Evolutionary conservation across 92 coral and sea anemone genomes (phyloP).

Genomic region (Parazoanthus atlanticus): DNA sequence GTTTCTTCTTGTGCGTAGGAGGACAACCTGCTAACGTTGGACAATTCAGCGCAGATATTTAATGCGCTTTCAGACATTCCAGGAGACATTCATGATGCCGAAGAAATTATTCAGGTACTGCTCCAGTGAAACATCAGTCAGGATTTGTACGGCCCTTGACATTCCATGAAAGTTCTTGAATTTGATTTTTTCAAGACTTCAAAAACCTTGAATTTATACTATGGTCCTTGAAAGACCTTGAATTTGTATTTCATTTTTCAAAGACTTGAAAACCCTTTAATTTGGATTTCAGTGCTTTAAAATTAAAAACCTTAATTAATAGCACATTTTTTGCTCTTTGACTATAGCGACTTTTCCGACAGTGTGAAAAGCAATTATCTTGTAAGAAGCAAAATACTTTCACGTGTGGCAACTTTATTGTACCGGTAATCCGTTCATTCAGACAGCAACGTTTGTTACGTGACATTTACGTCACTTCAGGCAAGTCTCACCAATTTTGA

Average conservation of each 20-base stretch:
- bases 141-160: not conserved
- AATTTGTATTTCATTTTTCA: not conserved
- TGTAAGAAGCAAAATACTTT: no score
- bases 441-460: no score
- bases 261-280: not conserved
- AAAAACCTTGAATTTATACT: not conserved
- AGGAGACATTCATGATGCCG: conserved; percentile 89
- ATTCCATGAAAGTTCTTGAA: not conserved
- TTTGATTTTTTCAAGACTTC: not conserved
- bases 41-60: conserved; percentile 98
- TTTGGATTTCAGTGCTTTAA: not conserved
- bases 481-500: no score
- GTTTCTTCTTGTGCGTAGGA: conserved; percentile 62
- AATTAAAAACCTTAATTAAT: no score
- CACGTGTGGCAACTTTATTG: no score
- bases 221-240: not conserved
- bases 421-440: no score
- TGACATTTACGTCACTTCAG: no score
- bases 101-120: conserved; percentile 76
- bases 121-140: not conserved
- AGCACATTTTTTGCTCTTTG: no score
- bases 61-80: conserved; percentile 97
- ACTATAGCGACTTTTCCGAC: no score
- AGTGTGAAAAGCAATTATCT: no score
- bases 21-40: conserved; percentile 79